Percentiles rank a stretch among this genome's conserved stretches.
These are phyloP conservation scores for Leptopilina syphax DNA, from an alignment of 2,888 invertebrate genomes.

Conservation along the genomic window DNA sequence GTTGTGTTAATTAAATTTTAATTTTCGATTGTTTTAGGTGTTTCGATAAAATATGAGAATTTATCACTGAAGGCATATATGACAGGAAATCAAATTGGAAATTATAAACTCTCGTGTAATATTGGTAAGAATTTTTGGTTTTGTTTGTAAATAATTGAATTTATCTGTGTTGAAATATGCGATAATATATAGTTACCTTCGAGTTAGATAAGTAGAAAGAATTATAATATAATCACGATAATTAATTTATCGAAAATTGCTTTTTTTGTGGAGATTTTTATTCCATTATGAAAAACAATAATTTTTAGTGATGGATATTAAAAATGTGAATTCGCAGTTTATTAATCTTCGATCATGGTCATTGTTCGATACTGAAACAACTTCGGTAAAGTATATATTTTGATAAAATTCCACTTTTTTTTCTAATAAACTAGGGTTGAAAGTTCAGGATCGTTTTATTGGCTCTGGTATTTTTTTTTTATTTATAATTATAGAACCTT, in stretches of 20 bases:
- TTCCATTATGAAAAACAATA: not conserved
- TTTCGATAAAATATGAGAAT: not conserved
- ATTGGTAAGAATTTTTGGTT: constrained; percentile 61
- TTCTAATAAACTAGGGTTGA: constrained; percentile 3
- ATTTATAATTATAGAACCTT: not conserved
- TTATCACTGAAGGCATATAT: constrained; percentile 53
- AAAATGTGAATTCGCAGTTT: constrained; percentile 66
- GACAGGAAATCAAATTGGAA: constrained; percentile 63
- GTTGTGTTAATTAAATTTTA: not conserved
- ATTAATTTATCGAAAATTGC: not conserved
- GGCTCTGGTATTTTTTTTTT: constrained; percentile 13
- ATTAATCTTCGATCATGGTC: constrained; percentile 66
- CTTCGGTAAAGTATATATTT: constrained; percentile 46
- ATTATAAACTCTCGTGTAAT: constrained; percentile 64
- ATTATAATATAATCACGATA: not conserved
- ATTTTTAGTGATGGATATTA: not conserved
- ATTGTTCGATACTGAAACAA: constrained; percentile 60
- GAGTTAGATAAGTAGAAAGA: not conserved
- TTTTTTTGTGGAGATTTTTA: not conserved
- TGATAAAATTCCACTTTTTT: not conserved
- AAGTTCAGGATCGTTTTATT: constrained; percentile 15
- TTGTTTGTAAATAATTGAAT: constrained; percentile 12
- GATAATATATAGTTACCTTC: not conserved
- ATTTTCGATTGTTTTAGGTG: constrained; percentile 2
- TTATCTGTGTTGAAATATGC: not conserved